A percentile compares a stretch with the other conserved stretches of the same genome.
Evolutionary conservation across 2,888 invertebrate species (phyloP).

Genomic region (Crioceris asparagi): DNA sequence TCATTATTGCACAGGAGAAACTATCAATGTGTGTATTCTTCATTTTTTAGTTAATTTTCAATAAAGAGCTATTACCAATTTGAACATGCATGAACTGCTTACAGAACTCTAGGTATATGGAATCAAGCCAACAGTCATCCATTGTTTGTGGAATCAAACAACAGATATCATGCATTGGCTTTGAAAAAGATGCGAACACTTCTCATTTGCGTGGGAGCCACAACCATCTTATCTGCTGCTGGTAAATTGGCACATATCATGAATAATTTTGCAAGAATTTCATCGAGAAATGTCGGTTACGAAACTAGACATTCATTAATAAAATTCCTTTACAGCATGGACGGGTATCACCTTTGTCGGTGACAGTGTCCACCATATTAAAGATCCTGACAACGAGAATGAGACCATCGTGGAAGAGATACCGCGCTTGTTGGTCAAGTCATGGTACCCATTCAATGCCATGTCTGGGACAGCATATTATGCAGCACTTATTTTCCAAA

Average conservation of each 20-base stretch:
- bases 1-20: too few relatives aligned
- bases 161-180: conserved; percentile 57
- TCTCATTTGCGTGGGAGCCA: conserved; percentile 52
- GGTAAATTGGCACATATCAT: conserved; percentile 38
- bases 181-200: conserved; percentile 65
- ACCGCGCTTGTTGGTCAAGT: conserved; percentile 62
- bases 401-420: conserved; percentile 55
- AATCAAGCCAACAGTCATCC: conserved; percentile 78
- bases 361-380: conserved; percentile 56
- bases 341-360: conserved; percentile 71
- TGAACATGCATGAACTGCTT: too few relatives aligned
- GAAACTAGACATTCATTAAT: too few relatives aligned
- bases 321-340: conserved; percentile 52
- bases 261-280: not conserved
- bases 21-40: too few relatives aligned
- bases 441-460: conserved; percentile 72
- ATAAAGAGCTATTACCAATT: too few relatives aligned
- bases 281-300: not conserved
- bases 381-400: conserved; percentile 60
- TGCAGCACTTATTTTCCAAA: conserved; percentile 44
- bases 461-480: conserved; percentile 59
- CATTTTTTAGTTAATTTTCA: too few relatives aligned
- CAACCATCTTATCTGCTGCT: conserved; percentile 49
- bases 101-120: conserved; percentile 68
- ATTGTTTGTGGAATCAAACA: conserved; percentile 71